Conservation (phyloP, 2,888 invertebrate genomes). For the Rhaphigaster nebulosa region DNA sequence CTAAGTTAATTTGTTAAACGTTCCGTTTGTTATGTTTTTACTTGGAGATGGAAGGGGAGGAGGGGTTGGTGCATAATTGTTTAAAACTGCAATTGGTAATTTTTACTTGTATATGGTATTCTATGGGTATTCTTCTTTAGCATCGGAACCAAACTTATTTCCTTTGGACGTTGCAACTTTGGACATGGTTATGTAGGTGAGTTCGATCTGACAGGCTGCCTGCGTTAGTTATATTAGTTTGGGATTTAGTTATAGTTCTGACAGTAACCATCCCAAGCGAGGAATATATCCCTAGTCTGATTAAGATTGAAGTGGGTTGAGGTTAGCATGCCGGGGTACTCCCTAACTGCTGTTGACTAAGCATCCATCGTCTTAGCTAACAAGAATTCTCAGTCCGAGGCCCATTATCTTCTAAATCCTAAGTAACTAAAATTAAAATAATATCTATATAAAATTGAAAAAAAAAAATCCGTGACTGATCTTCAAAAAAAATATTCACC, state of each 20-base stretch:
- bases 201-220: background rate
- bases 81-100: no score
- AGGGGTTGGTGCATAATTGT: no score
- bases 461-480: no score
- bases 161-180: background rate
- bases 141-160: background rate
- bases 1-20: no score
- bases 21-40: no score
- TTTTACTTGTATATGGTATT: background rate
- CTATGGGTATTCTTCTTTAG: background rate
- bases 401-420: no score
- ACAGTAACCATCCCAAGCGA: background rate
- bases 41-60: no score
- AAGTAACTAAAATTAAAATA: no score
- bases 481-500: no score
- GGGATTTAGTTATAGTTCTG: conserved; percentile 4
- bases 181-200: background rate
- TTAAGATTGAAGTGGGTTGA: background rate
- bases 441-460: no score
- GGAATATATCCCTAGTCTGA: background rate
- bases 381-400: background rate
- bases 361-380: background rate
- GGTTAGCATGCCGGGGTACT: background rate
- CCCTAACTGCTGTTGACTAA: background rate
- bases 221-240: conserved; percentile 13